A percentile compares a stretch with the other conserved stretches of the same genome.
These are phyloP conservation scores for Eulimnadia texana DNA, from an alignment of 1,140 invertebrate species.

Conservation along the genomic window DNA sequence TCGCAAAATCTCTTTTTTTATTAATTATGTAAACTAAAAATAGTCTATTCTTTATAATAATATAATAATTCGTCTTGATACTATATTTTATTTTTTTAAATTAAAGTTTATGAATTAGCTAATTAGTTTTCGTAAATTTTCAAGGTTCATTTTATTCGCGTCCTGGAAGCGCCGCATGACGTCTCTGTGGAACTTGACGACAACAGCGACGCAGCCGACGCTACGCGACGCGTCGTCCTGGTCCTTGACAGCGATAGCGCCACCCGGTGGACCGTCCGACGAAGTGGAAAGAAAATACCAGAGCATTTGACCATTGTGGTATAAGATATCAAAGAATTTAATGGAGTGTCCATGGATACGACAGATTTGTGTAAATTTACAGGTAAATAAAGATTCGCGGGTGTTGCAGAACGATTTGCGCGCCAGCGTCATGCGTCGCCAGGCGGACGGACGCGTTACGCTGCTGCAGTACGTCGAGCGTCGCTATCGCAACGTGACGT, in stretches of 20 bases:
- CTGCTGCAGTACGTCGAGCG: constrained; percentile 8
- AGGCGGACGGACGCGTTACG: not conserved
- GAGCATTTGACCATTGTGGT: too few species aligned
- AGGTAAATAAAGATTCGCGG: constrained; percentile 10
- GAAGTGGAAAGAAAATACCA: not conserved
- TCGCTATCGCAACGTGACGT: constrained; percentile 3
- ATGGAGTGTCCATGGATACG: not conserved
- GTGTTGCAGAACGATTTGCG: constrained; percentile 8
- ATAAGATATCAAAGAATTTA: too few species aligned
- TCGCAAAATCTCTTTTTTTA: too few species aligned
- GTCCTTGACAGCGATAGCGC: not conserved
- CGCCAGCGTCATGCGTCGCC: constrained; percentile 3
- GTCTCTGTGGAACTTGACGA: not conserved
- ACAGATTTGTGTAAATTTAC: not conserved
- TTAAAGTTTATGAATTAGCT: too few species aligned
- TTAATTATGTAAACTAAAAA: too few species aligned
- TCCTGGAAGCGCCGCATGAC: not conserved
- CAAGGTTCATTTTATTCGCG: not conserved
- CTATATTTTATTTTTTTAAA: too few species aligned
- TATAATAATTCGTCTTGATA: too few species aligned
- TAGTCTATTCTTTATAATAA: too few species aligned
- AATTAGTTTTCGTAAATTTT: too few species aligned
- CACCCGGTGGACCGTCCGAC: not conserved
- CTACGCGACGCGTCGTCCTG: not conserved
- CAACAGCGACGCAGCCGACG: too few species aligned